Base-by-base conservation (phyloP, 2,797 vertebrate genomes). In the Selene dorsalis region DNA sequence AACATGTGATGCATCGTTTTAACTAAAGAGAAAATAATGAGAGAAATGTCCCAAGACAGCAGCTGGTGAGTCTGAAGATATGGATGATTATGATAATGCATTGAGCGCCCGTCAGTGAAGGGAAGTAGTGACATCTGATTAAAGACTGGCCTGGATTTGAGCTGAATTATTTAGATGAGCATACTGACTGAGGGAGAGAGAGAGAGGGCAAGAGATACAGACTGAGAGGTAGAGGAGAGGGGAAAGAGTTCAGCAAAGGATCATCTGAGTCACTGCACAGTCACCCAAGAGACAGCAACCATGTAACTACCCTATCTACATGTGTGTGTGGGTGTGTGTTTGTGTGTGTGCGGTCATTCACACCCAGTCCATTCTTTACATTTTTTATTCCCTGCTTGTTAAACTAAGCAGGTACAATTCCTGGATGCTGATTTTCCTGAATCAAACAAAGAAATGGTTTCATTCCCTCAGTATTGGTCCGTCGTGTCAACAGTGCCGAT, bases 121-220 rank as follows among this genome's bases (percentile, higher is more conserved):
- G 75, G 66, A 75, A 73, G 77, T 68, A 80, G 82, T 88, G 86
- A 89, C 86, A 87, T 88, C 67, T 88, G 89, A 91, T 89, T 92
- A 90, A 94, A 93, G 88, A 88, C 78, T 83, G 80, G 76, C 84
- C 82, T 87, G 86, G 82, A 88, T 91, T 85, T 58, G 65, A 79
- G 81, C 73, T 92, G 83, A 92, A 93, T 93, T 91, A 94, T 93
- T 93, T 84, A 87, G 66, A 79, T 4, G 41, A 83, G 82, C 73
- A 79, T 48, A 69, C 59, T 76, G 76, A 81, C 6, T 16, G 75
- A 66, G 55, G 39, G 61, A 73, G 73, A 18, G 53, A 50, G 50
- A 58, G 17, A 18, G 2, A 52, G n/a, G 32, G 13, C 18, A 24
- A 50, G 45, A 47, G 7, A 18, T 1, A 47, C 6, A 47, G 45